A percentile compares a stretch with the other conserved stretches of the same genome.
These are phyloP conservation scores for Heterotis niloticus DNA, from an alignment of 2,113 vertebrate species.

Conservation along the genomic window DNA sequence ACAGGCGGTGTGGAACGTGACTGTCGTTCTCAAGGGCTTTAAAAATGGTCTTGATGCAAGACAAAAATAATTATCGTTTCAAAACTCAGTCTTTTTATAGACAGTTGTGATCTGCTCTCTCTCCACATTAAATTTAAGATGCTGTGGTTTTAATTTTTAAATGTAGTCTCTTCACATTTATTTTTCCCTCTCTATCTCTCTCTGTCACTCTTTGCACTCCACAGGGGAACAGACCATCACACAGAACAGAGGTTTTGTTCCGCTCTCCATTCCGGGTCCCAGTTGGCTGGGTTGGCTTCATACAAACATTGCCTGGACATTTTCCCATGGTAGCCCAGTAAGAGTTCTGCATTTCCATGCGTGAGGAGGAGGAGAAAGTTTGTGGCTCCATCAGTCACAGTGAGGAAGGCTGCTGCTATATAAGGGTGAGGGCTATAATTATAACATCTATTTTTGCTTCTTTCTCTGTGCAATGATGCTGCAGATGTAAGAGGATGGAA, in stretches of 20 bases:
- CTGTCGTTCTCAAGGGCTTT: too few species aligned
- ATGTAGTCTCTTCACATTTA: neutral
- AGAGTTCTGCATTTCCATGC: slow-evolving; percentile 2
- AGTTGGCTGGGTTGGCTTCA: neutral
- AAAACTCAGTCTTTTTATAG: too few species aligned
- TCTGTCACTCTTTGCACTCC: slow-evolving; percentile 45
- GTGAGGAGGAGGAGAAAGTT: neutral
- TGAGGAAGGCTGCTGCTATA: neutral
- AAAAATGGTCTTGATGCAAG: too few species aligned
- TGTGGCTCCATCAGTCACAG: neutral
- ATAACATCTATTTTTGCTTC: neutral
- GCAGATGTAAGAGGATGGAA: neutral
- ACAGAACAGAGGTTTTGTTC: slow-evolving; percentile 37
- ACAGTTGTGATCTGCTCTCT: too few species aligned
- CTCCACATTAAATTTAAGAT: too few species aligned
- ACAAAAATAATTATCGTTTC: too few species aligned
- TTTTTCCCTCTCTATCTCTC: slow-evolving; percentile 38
- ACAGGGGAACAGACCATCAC: slow-evolving; percentile 31
- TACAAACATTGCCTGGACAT: neutral
- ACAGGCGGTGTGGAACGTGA: too few species aligned
- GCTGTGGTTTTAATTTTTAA: neutral
- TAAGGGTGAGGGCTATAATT: neutral
- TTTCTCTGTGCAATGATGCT: neutral
- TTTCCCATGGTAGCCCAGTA: neutral
- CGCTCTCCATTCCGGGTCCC: slow-evolving; percentile 5